Percentiles rank a stretch among this genome's conserved stretches.
These are phyloP conservation scores for Rhorus exstirpatorius DNA, from an alignment of 2,888 invertebrate genomes.

Conservation along the genomic window DNA sequence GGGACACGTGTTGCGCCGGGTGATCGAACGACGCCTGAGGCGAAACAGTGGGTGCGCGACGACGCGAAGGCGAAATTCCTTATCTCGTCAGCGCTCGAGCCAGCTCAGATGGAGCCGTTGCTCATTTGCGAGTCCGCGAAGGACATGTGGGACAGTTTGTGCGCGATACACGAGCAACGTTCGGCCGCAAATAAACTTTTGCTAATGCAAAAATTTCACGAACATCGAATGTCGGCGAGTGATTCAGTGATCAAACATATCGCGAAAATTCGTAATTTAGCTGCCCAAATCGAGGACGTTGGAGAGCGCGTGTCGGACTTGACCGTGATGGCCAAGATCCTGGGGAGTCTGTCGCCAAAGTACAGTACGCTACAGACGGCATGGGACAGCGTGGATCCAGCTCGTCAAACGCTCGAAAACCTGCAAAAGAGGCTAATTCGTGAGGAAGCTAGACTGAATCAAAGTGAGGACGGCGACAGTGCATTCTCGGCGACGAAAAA, in stretches of 20 bases:
- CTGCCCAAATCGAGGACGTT: conserved; percentile 52
- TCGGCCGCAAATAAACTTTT: conserved; percentile 62
- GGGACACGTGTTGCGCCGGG: conserved; percentile 27
- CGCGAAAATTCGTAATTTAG: conserved; percentile 61
- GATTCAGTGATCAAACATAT: conserved; percentile 66
- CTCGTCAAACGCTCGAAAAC: conserved; percentile 2
- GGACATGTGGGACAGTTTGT: conserved; percentile 24
- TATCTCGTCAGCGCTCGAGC: conserved; percentile 67
- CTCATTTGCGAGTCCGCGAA: conserved; percentile 51
- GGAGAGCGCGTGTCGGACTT: conserved; percentile 14
- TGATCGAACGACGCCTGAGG: conserved; percentile 25
- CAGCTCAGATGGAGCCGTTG: conserved; percentile 62
- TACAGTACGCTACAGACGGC: conserved; percentile 3
- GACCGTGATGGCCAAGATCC: conserved; percentile 6
- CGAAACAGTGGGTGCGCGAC: conserved; percentile 60
- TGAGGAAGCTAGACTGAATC: conserved; percentile 27
- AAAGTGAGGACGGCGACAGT: conserved; percentile 31
- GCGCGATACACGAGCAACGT: conserved; percentile 22
- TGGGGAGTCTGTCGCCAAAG: conserved; percentile 4
- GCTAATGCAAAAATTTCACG: conserved; percentile 65
- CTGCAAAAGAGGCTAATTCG: conserved; percentile 23
- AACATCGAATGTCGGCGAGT: conserved; percentile 58
- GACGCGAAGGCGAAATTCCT: conserved; percentile 65
- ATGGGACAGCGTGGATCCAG: conserved; percentile 27
- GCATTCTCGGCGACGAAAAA: conserved; percentile 23